Conservation (phyloP, 1,140 invertebrate species). For the Pollicipes pollicipes region DNA sequence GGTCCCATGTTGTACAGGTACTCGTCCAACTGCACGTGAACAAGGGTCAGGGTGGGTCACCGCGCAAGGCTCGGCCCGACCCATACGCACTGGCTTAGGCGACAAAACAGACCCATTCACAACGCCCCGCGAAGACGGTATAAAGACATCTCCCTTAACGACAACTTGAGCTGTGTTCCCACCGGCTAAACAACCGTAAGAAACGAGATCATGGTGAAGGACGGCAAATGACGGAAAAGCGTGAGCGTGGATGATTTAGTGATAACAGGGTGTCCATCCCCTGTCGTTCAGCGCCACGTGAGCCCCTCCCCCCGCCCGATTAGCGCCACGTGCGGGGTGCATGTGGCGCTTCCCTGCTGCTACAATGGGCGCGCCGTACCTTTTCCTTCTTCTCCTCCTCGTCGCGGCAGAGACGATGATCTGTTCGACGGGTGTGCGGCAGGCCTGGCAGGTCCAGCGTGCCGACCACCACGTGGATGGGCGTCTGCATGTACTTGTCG, state of each 20-base stretch:
- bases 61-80: too few species aligned
- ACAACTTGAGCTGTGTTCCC: too few species aligned
- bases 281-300: too few species aligned
- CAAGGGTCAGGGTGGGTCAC: not conserved
- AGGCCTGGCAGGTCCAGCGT: conserved; percentile 49
- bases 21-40: conserved; percentile 29
- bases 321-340: too few species aligned
- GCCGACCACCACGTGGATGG: conserved; percentile 73
- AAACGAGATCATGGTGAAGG: not conserved
- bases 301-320: too few species aligned
- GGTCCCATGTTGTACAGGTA: conserved; percentile 42
- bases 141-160: conserved; percentile 6
- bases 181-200: too few species aligned
- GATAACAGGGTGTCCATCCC: too few species aligned
- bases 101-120: too few species aligned
- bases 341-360: too few species aligned
- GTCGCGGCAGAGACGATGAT: conserved; percentile 28
- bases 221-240: not conserved
- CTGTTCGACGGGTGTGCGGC: conserved; percentile 18
- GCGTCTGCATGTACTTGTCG: conserved; percentile 64
- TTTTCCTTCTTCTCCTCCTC: conserved; percentile 40
- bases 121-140: too few species aligned
- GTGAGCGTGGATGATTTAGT: not conserved
- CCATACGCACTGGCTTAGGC: not conserved
- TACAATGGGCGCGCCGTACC: not conserved